Evolutionary conservation across 2,797 vertebrate genomes (phyloP).

Genomic region (Botia kubotai): DNA sequence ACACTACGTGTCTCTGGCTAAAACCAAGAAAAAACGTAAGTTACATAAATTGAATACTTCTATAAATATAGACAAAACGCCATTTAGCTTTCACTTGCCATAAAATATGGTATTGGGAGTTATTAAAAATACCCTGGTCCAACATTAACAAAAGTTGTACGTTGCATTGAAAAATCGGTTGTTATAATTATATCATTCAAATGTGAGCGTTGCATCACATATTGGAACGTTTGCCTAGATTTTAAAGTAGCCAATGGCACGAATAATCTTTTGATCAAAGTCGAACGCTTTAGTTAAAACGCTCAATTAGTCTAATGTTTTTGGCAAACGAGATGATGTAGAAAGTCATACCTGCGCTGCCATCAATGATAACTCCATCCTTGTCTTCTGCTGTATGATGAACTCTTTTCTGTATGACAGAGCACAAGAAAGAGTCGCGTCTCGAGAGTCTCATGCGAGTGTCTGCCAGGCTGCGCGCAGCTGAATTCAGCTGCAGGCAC

Average conservation of each 20-base stretch:
- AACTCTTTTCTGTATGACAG: slow-evolving; percentile 13
- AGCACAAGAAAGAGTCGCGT: not conserved
- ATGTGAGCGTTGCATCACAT: too few relatives aligned
- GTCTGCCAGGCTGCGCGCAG: not conserved
- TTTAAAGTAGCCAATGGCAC: not conserved
- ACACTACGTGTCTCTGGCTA: too few relatives aligned
- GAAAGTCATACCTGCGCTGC: slow-evolving; percentile 57
- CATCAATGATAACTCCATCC: slow-evolving; percentile 59
- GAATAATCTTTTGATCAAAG: not conserved
- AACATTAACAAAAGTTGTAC: too few relatives aligned
- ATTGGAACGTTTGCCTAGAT: too few relatives aligned
- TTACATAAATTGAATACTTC: too few relatives aligned
- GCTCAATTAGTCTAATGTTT: not conserved
- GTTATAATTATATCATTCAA: not conserved
- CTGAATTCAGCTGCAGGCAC: slow-evolving; percentile 43
- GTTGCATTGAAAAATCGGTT: not conserved
- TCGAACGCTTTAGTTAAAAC: not conserved
- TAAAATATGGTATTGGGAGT: too few relatives aligned
- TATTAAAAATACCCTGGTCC: too few relatives aligned
- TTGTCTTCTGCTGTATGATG: not conserved
- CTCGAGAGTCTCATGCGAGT: slow-evolving; percentile 9
- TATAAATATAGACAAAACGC: too few relatives aligned
- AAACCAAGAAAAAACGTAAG: too few relatives aligned
- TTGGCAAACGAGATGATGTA: too few relatives aligned
- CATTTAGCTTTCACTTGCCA: too few relatives aligned